These are phyloP conservation scores for Lithosia quadra DNA, from an alignment of 2,888 invertebrate genomes.

Conservation along the genomic window DNA sequence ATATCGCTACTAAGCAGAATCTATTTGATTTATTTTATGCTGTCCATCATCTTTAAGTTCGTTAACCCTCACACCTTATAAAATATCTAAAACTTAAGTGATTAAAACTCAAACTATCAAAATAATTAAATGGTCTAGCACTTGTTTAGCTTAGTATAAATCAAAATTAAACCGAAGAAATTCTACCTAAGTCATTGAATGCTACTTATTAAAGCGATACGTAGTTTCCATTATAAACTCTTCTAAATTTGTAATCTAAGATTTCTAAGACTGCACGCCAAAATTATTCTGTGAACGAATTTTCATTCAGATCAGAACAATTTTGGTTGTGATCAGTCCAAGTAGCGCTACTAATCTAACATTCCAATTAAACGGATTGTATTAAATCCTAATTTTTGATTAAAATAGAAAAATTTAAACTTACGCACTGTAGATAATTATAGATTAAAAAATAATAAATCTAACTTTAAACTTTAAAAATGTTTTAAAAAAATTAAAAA, in stretches of 20 bases:
- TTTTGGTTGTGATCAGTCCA: slow-evolving; percentile 58
- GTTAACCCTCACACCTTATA: slow-evolving; percentile 32
- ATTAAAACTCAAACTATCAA: slow-evolving; percentile 46
- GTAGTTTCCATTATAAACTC: slow-evolving; percentile 83
- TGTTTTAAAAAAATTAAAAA: slow-evolving; percentile 66
- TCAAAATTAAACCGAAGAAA: slow-evolving; percentile 75
- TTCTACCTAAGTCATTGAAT: slow-evolving; percentile 74
- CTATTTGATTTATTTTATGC: slow-evolving; percentile 51
- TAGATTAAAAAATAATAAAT: slow-evolving; percentile 75
- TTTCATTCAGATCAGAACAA: slow-evolving; percentile 45
- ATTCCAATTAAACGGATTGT: slow-evolving; percentile 78
- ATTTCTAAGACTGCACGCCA: slow-evolving; percentile 64
- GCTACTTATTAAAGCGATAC: slow-evolving; percentile 75
- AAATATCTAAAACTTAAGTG: slow-evolving; percentile 41
- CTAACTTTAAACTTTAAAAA: slow-evolving; percentile 71
- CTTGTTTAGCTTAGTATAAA: slow-evolving; percentile 80
- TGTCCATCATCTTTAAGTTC: slow-evolving; percentile 41
- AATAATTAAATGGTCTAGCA: slow-evolving; percentile 69
- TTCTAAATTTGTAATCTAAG: slow-evolving; percentile 83
- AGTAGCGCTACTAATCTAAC: slow-evolving; percentile 79
- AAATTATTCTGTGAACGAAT: slow-evolving; percentile 51
- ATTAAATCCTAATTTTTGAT: slow-evolving; percentile 74
- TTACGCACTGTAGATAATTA: slow-evolving; percentile 85
- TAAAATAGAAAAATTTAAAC: slow-evolving; percentile 82
- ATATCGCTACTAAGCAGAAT: slow-evolving; percentile 53